Conservation (phyloP, 2,888 invertebrate genomes). For the Nomada fabriciana region DNA sequence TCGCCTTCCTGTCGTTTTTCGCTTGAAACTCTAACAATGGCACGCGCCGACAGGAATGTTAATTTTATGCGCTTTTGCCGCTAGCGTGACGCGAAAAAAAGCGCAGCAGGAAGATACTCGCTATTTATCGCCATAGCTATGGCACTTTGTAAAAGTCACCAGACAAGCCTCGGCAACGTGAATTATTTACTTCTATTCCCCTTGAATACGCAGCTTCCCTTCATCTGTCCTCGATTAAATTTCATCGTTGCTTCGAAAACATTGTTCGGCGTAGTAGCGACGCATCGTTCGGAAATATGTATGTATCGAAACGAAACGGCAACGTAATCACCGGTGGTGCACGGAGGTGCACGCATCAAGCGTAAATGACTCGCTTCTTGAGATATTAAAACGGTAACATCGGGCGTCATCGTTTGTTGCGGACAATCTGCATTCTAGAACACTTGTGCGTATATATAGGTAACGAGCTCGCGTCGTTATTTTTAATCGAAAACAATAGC, state of each 20-base stretch:
- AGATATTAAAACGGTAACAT: not conserved
- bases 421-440: slow-evolving; percentile 59
- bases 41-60: slow-evolving; percentile 36
- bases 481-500: slow-evolving; percentile 60
- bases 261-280: too few relatives aligned
- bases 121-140: slow-evolving; percentile 3
- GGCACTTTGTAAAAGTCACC: not conserved
- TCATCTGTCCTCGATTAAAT: not conserved
- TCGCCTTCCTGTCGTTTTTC: not conserved
- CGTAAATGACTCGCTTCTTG: not conserved
- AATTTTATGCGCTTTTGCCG: slow-evolving; percentile 26
- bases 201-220: not conserved
- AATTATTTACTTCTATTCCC: slow-evolving; percentile 4
- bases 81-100: slow-evolving; percentile 14
- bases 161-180: not conserved
- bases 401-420: slow-evolving; percentile 44
- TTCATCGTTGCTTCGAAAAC: not conserved
- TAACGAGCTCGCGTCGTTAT: slow-evolving; percentile 29
- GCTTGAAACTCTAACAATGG: slow-evolving; percentile 14
- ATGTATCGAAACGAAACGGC: not conserved
- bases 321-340: not conserved
- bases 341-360: too few relatives aligned
- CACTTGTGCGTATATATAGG: slow-evolving; percentile 19
- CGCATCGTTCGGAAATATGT: too few relatives aligned
- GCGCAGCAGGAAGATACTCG: not conserved